These are phyloP conservation scores for Toxostoma redivivum DNA, from an alignment of 2,113 vertebrate genomes.

Conservation along the genomic window DNA sequence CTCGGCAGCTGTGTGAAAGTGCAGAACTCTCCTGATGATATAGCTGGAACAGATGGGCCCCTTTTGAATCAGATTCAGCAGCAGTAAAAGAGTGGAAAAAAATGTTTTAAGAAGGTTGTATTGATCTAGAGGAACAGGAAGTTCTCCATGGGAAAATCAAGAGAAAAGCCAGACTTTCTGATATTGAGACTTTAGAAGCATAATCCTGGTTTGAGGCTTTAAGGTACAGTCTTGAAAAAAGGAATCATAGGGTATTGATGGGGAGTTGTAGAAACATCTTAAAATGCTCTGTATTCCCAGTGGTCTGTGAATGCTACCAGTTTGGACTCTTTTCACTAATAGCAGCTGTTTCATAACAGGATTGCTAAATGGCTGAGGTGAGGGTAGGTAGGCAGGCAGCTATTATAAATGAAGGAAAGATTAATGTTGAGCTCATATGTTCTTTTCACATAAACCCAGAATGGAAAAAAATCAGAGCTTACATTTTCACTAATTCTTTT, in stretches of 20 bases:
- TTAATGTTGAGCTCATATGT: background rate
- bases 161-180: slow-evolving; percentile 4
- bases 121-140: slow-evolving; percentile 21
- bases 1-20: slow-evolving; percentile 2
- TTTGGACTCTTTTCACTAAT: background rate
- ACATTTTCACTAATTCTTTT: background rate
- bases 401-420: background rate
- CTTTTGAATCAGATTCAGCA: slow-evolving; percentile 48
- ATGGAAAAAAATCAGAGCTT: background rate
- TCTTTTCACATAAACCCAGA: background rate
- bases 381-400: background rate
- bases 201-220: background rate
- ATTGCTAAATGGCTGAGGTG: background rate
- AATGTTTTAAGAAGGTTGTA: background rate
- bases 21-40: slow-evolving; percentile 12
- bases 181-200: background rate
- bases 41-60: slow-evolving; percentile 43
- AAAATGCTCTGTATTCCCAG: background rate
- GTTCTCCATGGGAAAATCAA: slow-evolving; percentile 15
- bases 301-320: background rate
- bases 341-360: slow-evolving; percentile 13
- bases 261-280: background rate
- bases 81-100: slow-evolving; percentile 25
- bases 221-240: background rate
- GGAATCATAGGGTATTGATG: background rate